Evolutionary conservation across 2,797 vertebrate species (phyloP), one percentile per base, ranked within the genome.

Genomic region (Pseudochirops cupreus): DNA sequence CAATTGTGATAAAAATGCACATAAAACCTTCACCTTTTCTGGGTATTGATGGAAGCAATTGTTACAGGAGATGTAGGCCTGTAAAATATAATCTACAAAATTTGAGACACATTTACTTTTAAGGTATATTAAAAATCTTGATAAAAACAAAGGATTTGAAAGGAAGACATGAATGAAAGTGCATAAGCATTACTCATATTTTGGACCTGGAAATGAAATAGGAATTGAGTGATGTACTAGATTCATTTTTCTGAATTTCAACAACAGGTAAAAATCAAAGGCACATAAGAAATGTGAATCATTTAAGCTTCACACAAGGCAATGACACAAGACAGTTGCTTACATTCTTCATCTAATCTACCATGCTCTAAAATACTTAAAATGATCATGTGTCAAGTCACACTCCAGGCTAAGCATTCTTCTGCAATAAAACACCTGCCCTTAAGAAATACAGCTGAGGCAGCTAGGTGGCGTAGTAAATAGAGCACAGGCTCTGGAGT

Each of bases 11-110:
- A 53, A 21, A 26, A 7, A 56, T 4, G 39, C 53, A 13, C 24
- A 31, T 94, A 91, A 90, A 57, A 93, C 39, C 2, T 95, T 91
- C 52, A 90, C 7, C 1, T 67, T 95, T 92, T 92, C 24, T 91
- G 46, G 82, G 57, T 54, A n/a, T 92, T 93, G 50, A 50, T 21
- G 39, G 82, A 91, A 94, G 39, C 52, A 82, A 2, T 56, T 52
- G 59, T 93, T 90, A 94, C 11, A 58, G 94, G 91, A 89, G 50
- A 94, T 82, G 58, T 46, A 28, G n/a, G n/a, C 74, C 12, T 57
- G 6, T 62, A 94, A 95, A 92, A 92, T 89, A 74, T 24, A 33
- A 82, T 56, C 6, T 39, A 87, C 56, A n/a, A 91, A 74, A 3
- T 94, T 90, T 52, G 59, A 92, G 92, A 56, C 82, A 91, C 4